Evolutionary conservation across 2,113 vertebrate genomes (phyloP).

Genomic region (Collichthys lucidus): DNA sequence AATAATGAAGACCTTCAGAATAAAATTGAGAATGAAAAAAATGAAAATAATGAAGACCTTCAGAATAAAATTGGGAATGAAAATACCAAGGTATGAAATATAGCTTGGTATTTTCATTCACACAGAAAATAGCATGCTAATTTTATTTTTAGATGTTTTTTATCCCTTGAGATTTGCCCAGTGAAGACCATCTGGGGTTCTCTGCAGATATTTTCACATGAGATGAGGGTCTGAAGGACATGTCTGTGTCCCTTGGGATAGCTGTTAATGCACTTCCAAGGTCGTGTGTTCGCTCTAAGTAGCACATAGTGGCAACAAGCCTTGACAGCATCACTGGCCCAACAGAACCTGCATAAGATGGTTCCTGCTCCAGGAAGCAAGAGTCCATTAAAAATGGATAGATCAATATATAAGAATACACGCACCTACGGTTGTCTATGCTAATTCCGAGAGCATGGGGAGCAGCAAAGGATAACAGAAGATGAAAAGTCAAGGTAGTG

Average conservation of each 20-base stretch:
- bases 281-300: constrained; percentile 56
- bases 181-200: constrained; percentile 1
- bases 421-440: constrained; percentile 62
- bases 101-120: no score
- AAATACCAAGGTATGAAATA: no score
- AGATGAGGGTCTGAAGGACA: constrained; percentile 54
- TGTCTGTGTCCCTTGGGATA: constrained; percentile 44
- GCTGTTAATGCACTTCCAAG: constrained; percentile 76
- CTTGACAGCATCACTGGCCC: constrained; percentile 69
- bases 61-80: no score
- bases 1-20: background rate
- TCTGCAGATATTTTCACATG: constrained; percentile 40
- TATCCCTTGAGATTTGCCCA: background rate
- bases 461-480: constrained; percentile 43
- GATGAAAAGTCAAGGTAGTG: constrained; percentile 35
- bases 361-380: constrained; percentile 53
- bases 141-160: constrained; percentile 19
- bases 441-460: constrained; percentile 51
- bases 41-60: background rate
- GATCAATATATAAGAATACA: constrained; percentile 75
- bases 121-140: background rate
- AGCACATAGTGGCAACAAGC: constrained; percentile 61
- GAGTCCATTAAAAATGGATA: constrained; percentile 72
- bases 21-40: background rate
- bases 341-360: constrained; percentile 63